Evolutionary conservation across 2,888 invertebrate species (phyloP), one percentile per base, ranked within the genome.

Genomic region (Molanna angustata): DNA sequence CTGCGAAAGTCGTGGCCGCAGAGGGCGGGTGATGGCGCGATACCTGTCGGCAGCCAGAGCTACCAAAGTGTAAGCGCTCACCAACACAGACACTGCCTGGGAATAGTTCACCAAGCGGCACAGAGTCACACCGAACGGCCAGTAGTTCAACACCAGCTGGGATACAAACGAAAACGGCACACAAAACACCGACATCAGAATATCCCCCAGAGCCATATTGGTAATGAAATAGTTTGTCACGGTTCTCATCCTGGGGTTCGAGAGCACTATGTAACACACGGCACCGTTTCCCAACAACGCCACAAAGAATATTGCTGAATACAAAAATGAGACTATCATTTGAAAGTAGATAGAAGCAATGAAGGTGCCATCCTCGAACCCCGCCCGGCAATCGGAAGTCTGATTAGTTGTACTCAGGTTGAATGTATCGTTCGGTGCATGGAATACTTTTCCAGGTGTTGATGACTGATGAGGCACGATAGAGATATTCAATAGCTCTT

Each of bases 161-260:
- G 87, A 79, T n/a, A 88, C 78, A 63, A 87, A 88, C 7, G 87
- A 85, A 64, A 89, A 89, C 1, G 90, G 90, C 53, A 90, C 84
- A 68, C 90, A 90, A 63, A 90, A 83, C 1, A 86, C 65, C 0
- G 88, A 85, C 82, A 90, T 88, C 51, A 90, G 70, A 54, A 91
- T 80, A 66, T 91, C 90, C 4, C 90, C 87, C 20, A 88, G 71
- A 1, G 90, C 88, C 56, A 90, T 72, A 68, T 85, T 86, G 62
- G 86, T 84, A 61, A 90, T 86, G 67, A 89, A 89, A 69, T 79
- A 86, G 67, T 90, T 90, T 40, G 90, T 90, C 1, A 90, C 88
- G 0, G 88, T 89, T 61, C 84, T 76, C 88, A 90, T 90, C 43
- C 86, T 75, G 1, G 85, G 82, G 35, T 83, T 83, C 2, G 83